Evolutionary conservation across 1,140 invertebrate genomes (phyloP).

Genomic region (Drosophila murphyi): DNA sequence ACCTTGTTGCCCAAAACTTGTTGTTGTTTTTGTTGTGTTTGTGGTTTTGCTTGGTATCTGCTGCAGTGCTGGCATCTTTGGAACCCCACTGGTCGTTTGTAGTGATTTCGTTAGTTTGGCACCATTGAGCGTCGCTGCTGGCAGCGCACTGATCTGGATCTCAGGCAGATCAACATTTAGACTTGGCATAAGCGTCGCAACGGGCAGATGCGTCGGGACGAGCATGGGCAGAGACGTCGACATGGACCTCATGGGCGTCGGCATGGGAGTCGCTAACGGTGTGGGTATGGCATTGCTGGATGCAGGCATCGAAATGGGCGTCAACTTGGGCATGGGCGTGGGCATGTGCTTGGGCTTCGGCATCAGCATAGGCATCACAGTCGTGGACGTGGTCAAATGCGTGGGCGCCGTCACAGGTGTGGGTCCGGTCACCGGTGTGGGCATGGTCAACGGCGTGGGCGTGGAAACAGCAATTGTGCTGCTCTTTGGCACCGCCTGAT

Average conservation of each 20-base stretch:
- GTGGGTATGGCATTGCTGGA: neutral
- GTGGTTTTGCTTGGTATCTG: neutral
- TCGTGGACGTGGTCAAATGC: neutral
- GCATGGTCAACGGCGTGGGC: neutral
- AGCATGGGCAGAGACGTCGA: slow-evolving; percentile 5
- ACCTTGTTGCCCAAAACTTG: neutral
- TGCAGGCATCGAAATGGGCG: neutral
- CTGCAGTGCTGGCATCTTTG: slow-evolving; percentile 13
- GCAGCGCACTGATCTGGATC: slow-evolving; percentile 25
- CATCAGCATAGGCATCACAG: neutral
- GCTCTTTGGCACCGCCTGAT: neutral
- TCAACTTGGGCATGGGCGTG: neutral
- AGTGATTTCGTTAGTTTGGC: slow-evolving; percentile 21
- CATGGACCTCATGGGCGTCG: slow-evolving; percentile 1
- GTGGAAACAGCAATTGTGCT: neutral
- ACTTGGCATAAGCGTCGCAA: neutral
- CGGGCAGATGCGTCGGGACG: neutral
- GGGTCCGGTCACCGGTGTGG: neutral
- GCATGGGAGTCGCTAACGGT: neutral
- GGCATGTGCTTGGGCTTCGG: slow-evolving; percentile 8
- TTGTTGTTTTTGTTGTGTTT: neutral
- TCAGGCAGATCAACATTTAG: slow-evolving; percentile 4
- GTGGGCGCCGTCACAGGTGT: neutral
- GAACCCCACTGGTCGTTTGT: slow-evolving; percentile 6
- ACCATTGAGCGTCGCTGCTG: slow-evolving; percentile 15